phyloP scores from a whole-genome alignment of 1,140 invertebrate species.

The Cecropterus lyciades region DNA sequence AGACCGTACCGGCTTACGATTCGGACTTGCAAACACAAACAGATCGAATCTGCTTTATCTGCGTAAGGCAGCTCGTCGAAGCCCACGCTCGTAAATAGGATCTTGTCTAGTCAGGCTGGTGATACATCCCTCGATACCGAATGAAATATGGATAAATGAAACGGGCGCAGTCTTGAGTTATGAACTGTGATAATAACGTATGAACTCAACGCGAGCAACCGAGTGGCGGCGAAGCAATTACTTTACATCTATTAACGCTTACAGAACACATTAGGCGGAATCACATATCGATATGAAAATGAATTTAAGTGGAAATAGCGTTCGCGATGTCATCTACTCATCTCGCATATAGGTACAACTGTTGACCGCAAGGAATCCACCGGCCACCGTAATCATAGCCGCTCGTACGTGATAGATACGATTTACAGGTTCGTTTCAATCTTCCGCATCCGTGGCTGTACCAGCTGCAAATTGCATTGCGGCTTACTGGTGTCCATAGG shows the following conservation, averaged over 20 bases:
- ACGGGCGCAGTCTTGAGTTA: slow-evolving; percentile 54
- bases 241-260: slow-evolving; percentile 32
- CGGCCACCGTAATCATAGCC: slow-evolving; percentile 63
- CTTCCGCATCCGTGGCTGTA: slow-evolving; percentile 54
- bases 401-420: slow-evolving; percentile 71
- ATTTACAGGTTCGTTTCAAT: slow-evolving; percentile 76
- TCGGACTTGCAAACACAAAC: slow-evolving; percentile 48
- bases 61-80: slow-evolving; percentile 51
- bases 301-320: slow-evolving; percentile 15
- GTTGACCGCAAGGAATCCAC: slow-evolving; percentile 65
- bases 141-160: slow-evolving; percentile 70
- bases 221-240: slow-evolving; percentile 24
- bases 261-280: slow-evolving; percentile 11
- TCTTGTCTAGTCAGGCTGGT: slow-evolving; percentile 56
- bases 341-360: slow-evolving; percentile 43
- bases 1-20: slow-evolving; percentile 44
- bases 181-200: slow-evolving; percentile 60
- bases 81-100: slow-evolving; percentile 66
- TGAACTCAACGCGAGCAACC: slow-evolving; percentile 29
- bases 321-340: slow-evolving; percentile 28
- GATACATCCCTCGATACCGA: slow-evolving; percentile 67
- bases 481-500: slow-evolving; percentile 63
- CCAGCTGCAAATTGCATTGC: slow-evolving; percentile 69
- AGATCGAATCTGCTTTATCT: slow-evolving; percentile 54
- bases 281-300: slow-evolving; percentile 22